These are phyloP conservation scores for Platycheirus rosarum DNA, from an alignment of 2,888 invertebrate genomes.

Conservation along the genomic window DNA sequence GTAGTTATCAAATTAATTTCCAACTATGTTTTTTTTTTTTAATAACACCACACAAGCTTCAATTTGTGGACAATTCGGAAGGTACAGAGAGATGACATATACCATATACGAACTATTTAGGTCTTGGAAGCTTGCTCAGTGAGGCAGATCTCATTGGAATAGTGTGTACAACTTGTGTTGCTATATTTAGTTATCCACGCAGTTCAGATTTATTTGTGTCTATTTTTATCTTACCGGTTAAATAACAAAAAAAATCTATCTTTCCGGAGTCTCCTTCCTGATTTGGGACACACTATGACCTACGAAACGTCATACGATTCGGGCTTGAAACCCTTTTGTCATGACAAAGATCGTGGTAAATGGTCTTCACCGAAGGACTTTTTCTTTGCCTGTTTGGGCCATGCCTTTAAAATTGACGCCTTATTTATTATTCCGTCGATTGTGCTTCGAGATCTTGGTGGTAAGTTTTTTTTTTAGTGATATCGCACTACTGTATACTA, in stretches of 20 bases:
- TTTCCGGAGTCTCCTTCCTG: too few relatives aligned
- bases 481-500: neutral
- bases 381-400: conserved; percentile 89
- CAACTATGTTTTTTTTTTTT: neutral
- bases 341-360: conserved; percentile 84
- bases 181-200: neutral
- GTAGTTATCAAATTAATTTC: conserved; percentile 28
- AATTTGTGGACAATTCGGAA: conserved; percentile 8
- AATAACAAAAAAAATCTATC: neutral
- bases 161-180: conserved; percentile 13
- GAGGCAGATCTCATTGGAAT: neutral
- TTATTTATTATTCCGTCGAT: conserved; percentile 87
- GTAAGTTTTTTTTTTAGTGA: conserved; percentile 76
- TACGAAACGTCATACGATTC: conserved; percentile 78
- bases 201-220: neutral
- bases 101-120: too few relatives aligned
- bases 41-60: conserved; percentile 11
- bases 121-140: neutral
- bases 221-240: conserved; percentile 2
- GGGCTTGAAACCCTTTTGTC: conserved; percentile 78
- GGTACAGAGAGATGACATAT: conserved; percentile 4
- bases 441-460: conserved; percentile 76
- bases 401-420: conserved; percentile 91
- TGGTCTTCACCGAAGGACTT: conserved; percentile 91
- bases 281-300: conserved; percentile 3